Evolutionary conservation across 2,888 invertebrate species (phyloP), one percentile per base, ranked within the genome.

Genomic region (Euzophera pinguis): DNA sequence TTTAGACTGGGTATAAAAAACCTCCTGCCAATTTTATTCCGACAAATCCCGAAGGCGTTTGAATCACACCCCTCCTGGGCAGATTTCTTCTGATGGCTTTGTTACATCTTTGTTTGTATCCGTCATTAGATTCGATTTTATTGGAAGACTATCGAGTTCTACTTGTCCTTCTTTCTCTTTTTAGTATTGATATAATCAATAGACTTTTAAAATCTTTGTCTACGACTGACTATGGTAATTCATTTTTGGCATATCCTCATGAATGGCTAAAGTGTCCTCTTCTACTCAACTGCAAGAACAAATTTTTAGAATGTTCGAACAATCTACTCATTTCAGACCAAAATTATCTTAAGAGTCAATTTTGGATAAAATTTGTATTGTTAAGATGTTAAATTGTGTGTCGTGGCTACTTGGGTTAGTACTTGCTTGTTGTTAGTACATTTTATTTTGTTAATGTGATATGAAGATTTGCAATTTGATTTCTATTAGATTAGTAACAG

Each of bases 361-460:
- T 89, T 84, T 76, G 75, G 80, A 81, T 83, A 84, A 81, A 70
- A 73, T 78, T 67, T 74, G 66, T 71, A 71, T 77, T 79, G 71
- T 76, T 81, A 85, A 79, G 79, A 81, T 73, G 64, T 76, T 81
- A 78, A 76, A 70, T 63, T 71, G 53, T 58, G 55, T 72, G 76
- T 73, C 82, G 78, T 81, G 70, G 74, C 75, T 81, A 73, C 69
- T 74, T 69, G 68, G 69, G 65, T 73, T 73, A 73, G 60, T 63
- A 69, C 68, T 75, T 69, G 79, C 76, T 82, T 81, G 79, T 84
- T 81, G 69, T 70, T 79, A 73, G 75, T 65, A 73, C 69, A 64
- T 71, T 74, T 73, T 62, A 65, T 85, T 89, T 89, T 88, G 88
- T 89, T 88, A 86, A 75, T 88, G 90, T 87, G 89, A 88, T 89